Evolutionary conservation across 2,888 invertebrate species (phyloP).

Genomic region (Epinotia bilunana): DNA sequence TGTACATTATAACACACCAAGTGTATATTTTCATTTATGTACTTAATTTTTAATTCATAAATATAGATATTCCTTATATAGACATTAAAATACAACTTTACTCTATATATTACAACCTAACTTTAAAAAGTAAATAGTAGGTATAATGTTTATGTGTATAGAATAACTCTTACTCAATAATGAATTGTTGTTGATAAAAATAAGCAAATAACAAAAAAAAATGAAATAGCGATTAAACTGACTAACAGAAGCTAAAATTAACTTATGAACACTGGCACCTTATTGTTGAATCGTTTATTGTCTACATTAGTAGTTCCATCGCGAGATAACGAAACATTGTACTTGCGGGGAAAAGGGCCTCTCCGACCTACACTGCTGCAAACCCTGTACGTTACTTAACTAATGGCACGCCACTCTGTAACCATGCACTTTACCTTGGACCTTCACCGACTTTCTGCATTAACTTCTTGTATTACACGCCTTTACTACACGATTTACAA

Average conservation of each 20-base stretch:
- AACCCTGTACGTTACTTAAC: slow-evolving; percentile 58
- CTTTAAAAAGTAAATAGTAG: slow-evolving; percentile 76
- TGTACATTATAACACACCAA: slow-evolving; percentile 79
- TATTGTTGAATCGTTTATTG: slow-evolving; percentile 62
- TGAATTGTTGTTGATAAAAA: slow-evolving; percentile 57
- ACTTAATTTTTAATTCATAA: slow-evolving; percentile 78
- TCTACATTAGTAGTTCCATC: slow-evolving; percentile 52
- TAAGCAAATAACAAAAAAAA: slow-evolving; percentile 58
- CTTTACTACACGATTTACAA: slow-evolving; percentile 8
- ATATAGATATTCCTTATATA: slow-evolving; percentile 78
- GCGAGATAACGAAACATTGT: slow-evolving; percentile 46
- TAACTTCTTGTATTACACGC: slow-evolving; percentile 5
- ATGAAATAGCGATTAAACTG: slow-evolving; percentile 56
- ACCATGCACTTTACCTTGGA: slow-evolving; percentile 49
- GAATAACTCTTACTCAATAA: slow-evolving; percentile 61
- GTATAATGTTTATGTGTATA: slow-evolving; percentile 69
- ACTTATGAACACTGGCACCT: slow-evolving; percentile 72
- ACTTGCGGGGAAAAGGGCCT: slow-evolving; percentile 45
- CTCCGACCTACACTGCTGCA: slow-evolving; percentile 46
- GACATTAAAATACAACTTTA: slow-evolving; percentile 72
- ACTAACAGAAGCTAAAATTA: slow-evolving; percentile 56
- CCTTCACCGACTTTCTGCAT: slow-evolving; percentile 26
- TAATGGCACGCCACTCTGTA: slow-evolving; percentile 63
- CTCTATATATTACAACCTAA: slow-evolving; percentile 73
- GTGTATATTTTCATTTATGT: slow-evolving; percentile 71